phyloP scores from a whole-genome alignment of 2,797 vertebrate genomes.

The Cyprinella venusta region DNA sequence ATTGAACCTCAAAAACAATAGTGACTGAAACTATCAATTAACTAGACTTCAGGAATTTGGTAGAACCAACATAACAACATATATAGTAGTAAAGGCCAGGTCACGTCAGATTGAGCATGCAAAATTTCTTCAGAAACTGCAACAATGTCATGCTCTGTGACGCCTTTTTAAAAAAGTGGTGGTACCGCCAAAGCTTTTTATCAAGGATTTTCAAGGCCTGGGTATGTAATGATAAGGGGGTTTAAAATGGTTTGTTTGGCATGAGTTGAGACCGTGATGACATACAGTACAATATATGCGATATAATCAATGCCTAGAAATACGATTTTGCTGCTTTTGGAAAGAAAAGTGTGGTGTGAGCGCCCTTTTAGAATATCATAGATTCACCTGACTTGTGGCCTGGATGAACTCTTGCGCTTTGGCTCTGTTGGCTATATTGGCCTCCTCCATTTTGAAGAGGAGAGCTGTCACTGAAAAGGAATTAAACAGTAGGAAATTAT shows the following conservation, averaged over 20 bases:
- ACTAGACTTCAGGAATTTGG: background rate
- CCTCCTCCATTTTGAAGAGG: slow-evolving; percentile 97
- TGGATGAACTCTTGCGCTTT: slow-evolving; percentile 95
- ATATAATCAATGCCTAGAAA: too few relatives aligned
- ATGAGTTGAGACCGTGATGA: too few relatives aligned
- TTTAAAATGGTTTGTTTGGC: too few relatives aligned
- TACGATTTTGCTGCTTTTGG: too few relatives aligned
- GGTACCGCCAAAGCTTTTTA: too few relatives aligned
- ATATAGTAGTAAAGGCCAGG: background rate
- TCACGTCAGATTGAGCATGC: background rate
- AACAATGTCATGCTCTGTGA: too few relatives aligned
- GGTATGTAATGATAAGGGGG: too few relatives aligned
- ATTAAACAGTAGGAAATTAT: slow-evolving; percentile 29
- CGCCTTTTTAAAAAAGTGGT: too few relatives aligned
- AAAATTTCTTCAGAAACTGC: background rate
- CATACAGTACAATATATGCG: too few relatives aligned
- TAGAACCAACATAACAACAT: background rate
- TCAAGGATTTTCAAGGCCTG: too few relatives aligned
- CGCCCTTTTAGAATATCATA: background rate
- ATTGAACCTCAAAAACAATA: background rate
- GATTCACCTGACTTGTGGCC: slow-evolving; percentile 89
- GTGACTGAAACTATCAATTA: background rate
- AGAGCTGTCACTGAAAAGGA: slow-evolving; percentile 85
- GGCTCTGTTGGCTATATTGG: slow-evolving; percentile 89
- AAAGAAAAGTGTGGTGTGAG: background rate